Base-by-base conservation (phyloP, 2,113 vertebrate genomes). In the Alaudala cheleensis region DNA sequence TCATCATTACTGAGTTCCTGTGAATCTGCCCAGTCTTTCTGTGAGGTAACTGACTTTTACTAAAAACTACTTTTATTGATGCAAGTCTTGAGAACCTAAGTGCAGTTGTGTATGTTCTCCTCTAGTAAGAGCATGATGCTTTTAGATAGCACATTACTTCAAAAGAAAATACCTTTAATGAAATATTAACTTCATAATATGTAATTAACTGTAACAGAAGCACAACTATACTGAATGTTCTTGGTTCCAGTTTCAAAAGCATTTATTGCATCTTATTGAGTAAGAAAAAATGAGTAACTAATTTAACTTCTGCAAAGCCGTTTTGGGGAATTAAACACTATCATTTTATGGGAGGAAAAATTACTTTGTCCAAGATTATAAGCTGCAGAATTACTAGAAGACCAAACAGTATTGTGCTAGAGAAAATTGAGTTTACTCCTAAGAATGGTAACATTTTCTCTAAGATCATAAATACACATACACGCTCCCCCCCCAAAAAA, bases 31-130 rank as follows among this genome's bases (percentile, higher is more conserved):
- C 26, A 54, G 62, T 95, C 95, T 54, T 93, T 94, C 76, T 88
- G 97, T 66, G 95, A 99, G 98, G 98, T 99, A 98, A 98, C 19
- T 65, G 58, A 74, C 20, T 74, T 69, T 15, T 40, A 28, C 39
- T 81, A 34, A 67, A 84, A 26, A 67, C 10, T 34, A n/a, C 44
- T 54, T 71, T 66, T 70, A 84, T 12, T 79, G 39, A 90, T 61
- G 25, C 5, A 80, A 77, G 44, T 14, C 50, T 82, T 12, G 26
- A 49, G 31, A 53, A 71, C 33, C 34, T 72, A 11, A 54, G 6
- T 33, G 29, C 7, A 5, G 11, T 33, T 72, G 19, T 50, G 25
- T 34, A 24, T 31, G 10, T 69, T 78, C 20, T 81, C 26, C 21
- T 81, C 44, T 40, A 33, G 12, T n/a, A 88, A 92, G 14, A 94